phyloP scores from a whole-genome alignment of 2,113 vertebrate genomes.

The Zosterops pallidus region DNA sequence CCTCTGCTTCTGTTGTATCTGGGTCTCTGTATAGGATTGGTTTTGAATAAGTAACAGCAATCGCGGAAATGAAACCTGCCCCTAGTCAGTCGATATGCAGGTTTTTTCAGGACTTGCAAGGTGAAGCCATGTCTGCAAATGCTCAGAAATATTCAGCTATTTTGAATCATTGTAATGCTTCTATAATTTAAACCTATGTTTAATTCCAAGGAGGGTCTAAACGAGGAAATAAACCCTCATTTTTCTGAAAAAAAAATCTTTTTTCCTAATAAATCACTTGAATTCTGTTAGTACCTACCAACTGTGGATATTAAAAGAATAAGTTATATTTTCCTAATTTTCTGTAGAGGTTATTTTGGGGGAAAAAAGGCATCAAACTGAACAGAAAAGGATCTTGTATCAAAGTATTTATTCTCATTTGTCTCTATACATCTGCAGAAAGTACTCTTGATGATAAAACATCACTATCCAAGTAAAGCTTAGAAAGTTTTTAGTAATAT shows the following conservation, averaged over 20 bases:
- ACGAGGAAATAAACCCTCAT: neutral
- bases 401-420: neutral
- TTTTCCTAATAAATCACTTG: neutral
- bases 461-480: neutral
- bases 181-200: neutral
- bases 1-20: neutral
- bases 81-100: rapidly evolving
- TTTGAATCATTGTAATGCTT: neutral
- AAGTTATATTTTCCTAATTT: neutral
- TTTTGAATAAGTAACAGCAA: neutral
- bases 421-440: neutral
- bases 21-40: rapidly evolving
- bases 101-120: neutral
- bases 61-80: neutral
- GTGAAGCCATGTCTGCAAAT: neutral
- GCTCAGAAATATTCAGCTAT: neutral
- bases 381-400: neutral
- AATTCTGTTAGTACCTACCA: neutral
- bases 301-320: neutral
- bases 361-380: neutral
- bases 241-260: neutral
- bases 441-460: neutral
- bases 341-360: neutral
- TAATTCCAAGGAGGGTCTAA: neutral
- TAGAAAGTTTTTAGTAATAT: neutral